Conservation (phyloP, 2,888 invertebrate genomes). For the Eurytoma adleriae region DNA sequence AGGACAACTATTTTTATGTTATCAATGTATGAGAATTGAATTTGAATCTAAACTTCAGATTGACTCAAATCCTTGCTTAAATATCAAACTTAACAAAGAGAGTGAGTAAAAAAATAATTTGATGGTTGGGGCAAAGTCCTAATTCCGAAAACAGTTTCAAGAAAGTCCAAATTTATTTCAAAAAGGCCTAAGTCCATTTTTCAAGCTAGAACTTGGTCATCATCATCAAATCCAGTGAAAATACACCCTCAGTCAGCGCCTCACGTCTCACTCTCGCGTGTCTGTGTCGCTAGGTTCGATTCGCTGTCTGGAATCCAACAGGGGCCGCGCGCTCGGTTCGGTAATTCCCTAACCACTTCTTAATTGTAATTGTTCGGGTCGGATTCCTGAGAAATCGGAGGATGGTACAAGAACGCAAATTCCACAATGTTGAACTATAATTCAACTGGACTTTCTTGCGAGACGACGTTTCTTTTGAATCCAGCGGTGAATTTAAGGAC, state of each 20-base stretch:
- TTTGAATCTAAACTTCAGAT: too few relatives aligned
- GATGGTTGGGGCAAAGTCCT: too few relatives aligned
- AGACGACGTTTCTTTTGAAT: background rate
- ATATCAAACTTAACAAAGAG: too few relatives aligned
- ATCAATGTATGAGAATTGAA: too few relatives aligned
- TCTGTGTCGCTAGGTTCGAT: slow-evolving; percentile 5
- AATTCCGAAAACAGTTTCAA: too few relatives aligned
- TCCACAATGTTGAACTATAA: slow-evolving; percentile 73
- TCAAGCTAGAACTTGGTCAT: too few relatives aligned
- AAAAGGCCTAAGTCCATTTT: too few relatives aligned
- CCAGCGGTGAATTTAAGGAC: slow-evolving; percentile 20
- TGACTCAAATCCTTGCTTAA: too few relatives aligned
- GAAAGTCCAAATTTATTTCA: too few relatives aligned
- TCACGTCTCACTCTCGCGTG: slow-evolving; percentile 1
- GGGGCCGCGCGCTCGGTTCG: slow-evolving; percentile 64
- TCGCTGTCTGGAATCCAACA: slow-evolving; percentile 66
- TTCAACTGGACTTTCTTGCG: slow-evolving; percentile 65
- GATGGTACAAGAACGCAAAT: slow-evolving; percentile 71
- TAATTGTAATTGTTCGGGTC: slow-evolving; percentile 75
- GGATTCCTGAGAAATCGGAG: slow-evolving; percentile 65
- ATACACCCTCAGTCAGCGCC: background rate
- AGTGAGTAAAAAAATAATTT: too few relatives aligned
- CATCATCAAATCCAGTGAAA: background rate
- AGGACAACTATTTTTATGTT: too few relatives aligned
- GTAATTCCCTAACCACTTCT: slow-evolving; percentile 75